These are phyloP conservation scores for Zaprionus capensis DNA, from an alignment of 1,140 invertebrate species.

Conservation along the genomic window DNA sequence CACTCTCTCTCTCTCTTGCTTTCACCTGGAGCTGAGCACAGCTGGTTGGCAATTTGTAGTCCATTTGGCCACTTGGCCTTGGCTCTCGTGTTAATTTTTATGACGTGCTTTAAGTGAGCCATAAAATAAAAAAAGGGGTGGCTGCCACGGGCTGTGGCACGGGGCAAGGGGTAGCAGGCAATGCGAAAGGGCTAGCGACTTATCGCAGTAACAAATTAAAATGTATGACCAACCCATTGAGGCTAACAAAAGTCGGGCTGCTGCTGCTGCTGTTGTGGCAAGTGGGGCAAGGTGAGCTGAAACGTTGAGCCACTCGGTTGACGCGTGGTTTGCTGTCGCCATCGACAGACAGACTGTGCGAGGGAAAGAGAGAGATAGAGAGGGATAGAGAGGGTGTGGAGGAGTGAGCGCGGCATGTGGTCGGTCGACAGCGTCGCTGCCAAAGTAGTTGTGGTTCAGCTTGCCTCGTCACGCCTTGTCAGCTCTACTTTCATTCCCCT, in stretches of 20 bases:
- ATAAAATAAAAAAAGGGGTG: slow-evolving; percentile 55
- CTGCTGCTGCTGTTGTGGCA: slow-evolving; percentile 8
- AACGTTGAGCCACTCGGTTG: slow-evolving; percentile 22
- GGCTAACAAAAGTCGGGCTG: slow-evolving; percentile 25
- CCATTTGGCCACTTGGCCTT: slow-evolving; percentile 38
- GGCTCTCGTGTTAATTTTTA: slow-evolving; percentile 74
- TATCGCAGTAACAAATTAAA: slow-evolving; percentile 76
- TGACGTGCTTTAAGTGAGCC: slow-evolving; percentile 76
- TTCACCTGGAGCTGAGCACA: slow-evolving; percentile 1
- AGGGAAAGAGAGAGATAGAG: background rate
- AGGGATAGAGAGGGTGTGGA: background rate
- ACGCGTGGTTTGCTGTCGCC: slow-evolving; percentile 19
- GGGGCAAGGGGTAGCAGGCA: slow-evolving; percentile 1
- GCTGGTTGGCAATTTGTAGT: slow-evolving; percentile 32
- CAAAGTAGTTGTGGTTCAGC: slow-evolving; percentile 18
- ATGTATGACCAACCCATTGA: slow-evolving; percentile 53
- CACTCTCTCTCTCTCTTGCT: background rate
- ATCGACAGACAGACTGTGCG: background rate
- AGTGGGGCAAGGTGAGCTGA: slow-evolving; percentile 65
- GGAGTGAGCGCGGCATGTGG: slow-evolving; percentile 6
- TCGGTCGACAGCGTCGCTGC: slow-evolving; percentile 33
- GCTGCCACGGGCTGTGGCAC: background rate
- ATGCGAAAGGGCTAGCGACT: slow-evolving; percentile 27
- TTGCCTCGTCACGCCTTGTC: background rate
- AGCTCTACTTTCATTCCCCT: background rate